Evolutionary conservation across 2,888 invertebrate genomes (phyloP).

Genomic region (Cosmorhoe ocellata): DNA sequence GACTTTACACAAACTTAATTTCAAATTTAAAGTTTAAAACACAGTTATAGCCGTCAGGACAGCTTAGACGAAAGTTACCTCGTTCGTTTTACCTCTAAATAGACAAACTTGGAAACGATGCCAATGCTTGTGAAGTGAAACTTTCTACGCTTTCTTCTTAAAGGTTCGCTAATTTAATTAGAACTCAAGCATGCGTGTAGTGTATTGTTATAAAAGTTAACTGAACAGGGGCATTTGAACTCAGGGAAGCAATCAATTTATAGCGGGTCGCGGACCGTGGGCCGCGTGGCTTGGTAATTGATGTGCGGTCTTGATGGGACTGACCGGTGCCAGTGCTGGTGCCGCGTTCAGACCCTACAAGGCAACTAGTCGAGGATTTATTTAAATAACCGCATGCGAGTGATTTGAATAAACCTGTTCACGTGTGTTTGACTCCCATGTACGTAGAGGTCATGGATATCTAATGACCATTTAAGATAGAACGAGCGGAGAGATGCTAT

Average conservation of each 20-base stretch:
- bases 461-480: neutral
- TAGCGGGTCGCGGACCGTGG: slow-evolving; percentile 55
- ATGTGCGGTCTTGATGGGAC: slow-evolving; percentile 62
- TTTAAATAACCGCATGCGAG: slow-evolving; percentile 9
- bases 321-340: slow-evolving; percentile 25
- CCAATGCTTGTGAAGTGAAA: neutral
- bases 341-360: slow-evolving; percentile 37
- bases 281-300: slow-evolving; percentile 59
- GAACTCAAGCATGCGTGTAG: slow-evolving; percentile 24
- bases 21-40: neutral
- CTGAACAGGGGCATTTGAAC: slow-evolving; percentile 47
- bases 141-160: slow-evolving; percentile 9
- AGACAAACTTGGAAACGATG: neutral
- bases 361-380: slow-evolving; percentile 11
- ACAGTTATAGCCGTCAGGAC: too few relatives aligned
- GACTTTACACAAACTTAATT: slow-evolving; percentile 1
- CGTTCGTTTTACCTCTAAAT: neutral
- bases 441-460: neutral
- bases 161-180: slow-evolving; percentile 25
- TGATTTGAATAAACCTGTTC: slow-evolving; percentile 8
- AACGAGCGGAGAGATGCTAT: neutral
- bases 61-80: neutral
- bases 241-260: slow-evolving; percentile 70
- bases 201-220: slow-evolving; percentile 30
- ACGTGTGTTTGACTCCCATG: slow-evolving; percentile 2